Evolutionary conservation across 1,140 invertebrate genomes (phyloP).

Genomic region (Caenorhabditis briggsae): DNA sequence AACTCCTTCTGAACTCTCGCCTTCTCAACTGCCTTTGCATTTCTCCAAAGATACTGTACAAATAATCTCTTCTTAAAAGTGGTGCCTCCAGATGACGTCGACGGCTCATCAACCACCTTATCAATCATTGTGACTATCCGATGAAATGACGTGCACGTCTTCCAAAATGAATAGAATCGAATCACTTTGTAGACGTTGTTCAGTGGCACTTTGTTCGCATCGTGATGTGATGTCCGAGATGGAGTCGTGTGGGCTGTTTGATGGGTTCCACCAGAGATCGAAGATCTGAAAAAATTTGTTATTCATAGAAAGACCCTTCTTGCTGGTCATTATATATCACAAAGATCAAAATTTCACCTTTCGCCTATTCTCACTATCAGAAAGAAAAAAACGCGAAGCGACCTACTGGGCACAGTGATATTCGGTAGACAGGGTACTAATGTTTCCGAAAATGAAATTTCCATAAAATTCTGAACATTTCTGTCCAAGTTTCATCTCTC

Average conservation of each 20-base stretch:
- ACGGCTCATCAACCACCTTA: conserved; percentile 68
- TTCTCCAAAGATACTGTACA: conserved; percentile 75
- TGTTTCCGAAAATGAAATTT: too few relatives aligned
- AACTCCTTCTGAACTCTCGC: conserved; percentile 77
- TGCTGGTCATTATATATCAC: background rate
- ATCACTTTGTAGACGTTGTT: conserved; percentile 70
- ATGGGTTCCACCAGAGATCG: conserved; percentile 28
- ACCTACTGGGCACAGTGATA: too few relatives aligned
- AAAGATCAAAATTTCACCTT: too few relatives aligned
- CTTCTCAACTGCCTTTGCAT: conserved; percentile 75
- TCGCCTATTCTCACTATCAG: too few relatives aligned
- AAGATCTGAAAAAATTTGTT: conserved; percentile 31
- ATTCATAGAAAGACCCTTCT: background rate
- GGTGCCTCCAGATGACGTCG: background rate
- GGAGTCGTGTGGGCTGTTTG: conserved; percentile 59
- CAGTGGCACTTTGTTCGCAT: conserved; percentile 45
- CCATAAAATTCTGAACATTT: too few relatives aligned
- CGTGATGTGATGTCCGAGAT: background rate
- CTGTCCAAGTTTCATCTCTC: too few relatives aligned
- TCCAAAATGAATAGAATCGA: conserved; percentile 77
- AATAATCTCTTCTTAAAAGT: conserved; percentile 75
- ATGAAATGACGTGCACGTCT: conserved; percentile 77
- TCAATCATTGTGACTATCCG: conserved; percentile 78
- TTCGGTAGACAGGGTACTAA: too few relatives aligned
- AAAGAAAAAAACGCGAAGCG: too few relatives aligned